phyloP scores from a whole-genome alignment of 2,888 invertebrate genomes.

The Urechis unicinctus region DNA sequence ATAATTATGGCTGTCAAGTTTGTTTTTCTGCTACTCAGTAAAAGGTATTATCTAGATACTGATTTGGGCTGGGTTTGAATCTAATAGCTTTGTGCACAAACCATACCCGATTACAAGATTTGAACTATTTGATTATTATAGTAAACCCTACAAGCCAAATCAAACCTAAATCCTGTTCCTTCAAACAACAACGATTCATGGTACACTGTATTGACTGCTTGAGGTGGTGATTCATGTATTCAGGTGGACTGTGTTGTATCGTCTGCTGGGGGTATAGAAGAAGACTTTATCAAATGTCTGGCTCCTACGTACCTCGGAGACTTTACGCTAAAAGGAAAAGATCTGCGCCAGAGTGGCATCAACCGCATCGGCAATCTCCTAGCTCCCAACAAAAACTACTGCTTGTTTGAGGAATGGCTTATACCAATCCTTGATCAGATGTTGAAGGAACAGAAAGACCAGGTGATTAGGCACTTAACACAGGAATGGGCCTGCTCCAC shows the following conservation, averaged over 20 bases:
- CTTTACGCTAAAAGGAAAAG: constrained; percentile 72
- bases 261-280: constrained; percentile 96
- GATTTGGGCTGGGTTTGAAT: too few species aligned
- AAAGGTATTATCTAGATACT: too few species aligned
- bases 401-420: constrained; percentile 94
- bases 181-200: not conserved
- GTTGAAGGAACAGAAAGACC: constrained; percentile 74
- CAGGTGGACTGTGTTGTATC: constrained; percentile 93
- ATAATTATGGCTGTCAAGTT: not conserved
- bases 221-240: not conserved
- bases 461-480: constrained; percentile 51
- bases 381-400: constrained; percentile 97
- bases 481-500: too few species aligned
- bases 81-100: too few species aligned
- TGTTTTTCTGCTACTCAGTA: not conserved
- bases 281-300: constrained; percentile 97
- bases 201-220: not conserved
- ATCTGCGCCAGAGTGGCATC: constrained; percentile 75
- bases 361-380: constrained; percentile 89
- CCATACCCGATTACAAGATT: too few species aligned
- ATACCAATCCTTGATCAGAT: constrained; percentile 87
- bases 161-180: too few species aligned
- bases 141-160: too few species aligned
- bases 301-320: constrained; percentile 91
- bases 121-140: too few species aligned